Base-by-base conservation (phyloP, 2,113 vertebrate species). In the Pogona vitticeps region DNA sequence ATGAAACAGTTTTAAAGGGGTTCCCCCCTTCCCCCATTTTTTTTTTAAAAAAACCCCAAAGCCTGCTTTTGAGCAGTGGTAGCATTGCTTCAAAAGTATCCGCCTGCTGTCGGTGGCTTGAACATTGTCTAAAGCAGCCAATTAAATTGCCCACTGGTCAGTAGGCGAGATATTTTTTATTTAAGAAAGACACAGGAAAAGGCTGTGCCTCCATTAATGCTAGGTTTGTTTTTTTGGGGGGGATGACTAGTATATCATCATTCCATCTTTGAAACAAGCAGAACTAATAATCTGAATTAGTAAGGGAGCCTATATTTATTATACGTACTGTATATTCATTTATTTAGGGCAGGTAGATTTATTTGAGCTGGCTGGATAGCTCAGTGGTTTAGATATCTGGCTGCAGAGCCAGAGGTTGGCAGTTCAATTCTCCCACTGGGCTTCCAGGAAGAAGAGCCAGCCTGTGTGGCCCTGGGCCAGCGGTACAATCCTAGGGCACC, bases 61-160 rank as follows among this genome's bases (percentile, higher is more conserved):
- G n/a, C 68, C 18, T 17, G 36, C 10, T 59, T 38, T n/a, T n/a
- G 68, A 80, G 46, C 58, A 21, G 70, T 72, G n/a, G 46, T 20
- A 28, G 84, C 2, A 12, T 12, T 71, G 28, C 33, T 79, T 58
- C 59, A n/a, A 61, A 61, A 9, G 28, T 17, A 10, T 42, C 67
- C 33, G 15, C 68, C 56, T 59, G 52, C 38, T 70, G 56, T 17
- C 61, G n/a, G 18, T 63, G 76, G 76, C 68, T 80, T 40, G 77
- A 42, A 59, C 67, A 33, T 80, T 80, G 28, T 72, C 52, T 33
- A 26, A 17, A 23, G 36, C 12, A 23, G 58, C 76, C 65, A 42
- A 80, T 80, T 86, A 61, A 86, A 63, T 40, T 86, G 76, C 40
- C 26, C 38, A 72, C 33, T 46, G 76, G 67, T 59, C 36, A 28